Evolutionary conservation across 2,888 invertebrate genomes (phyloP).

Genomic region (Drosophila pegasa): DNA sequence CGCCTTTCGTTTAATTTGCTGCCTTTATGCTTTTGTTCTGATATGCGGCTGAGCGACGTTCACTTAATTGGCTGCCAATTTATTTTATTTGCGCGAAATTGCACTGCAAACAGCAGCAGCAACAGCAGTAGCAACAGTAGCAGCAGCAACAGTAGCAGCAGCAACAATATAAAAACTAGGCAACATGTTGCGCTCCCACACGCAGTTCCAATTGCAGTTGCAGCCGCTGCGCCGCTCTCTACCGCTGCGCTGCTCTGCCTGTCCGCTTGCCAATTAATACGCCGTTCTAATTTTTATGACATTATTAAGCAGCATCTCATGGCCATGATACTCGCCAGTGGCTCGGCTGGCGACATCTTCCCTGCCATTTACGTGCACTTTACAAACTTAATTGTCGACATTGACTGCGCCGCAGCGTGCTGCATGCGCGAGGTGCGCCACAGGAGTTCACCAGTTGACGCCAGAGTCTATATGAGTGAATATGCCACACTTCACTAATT

Average conservation of each 20-base stretch:
- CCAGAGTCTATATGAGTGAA: background rate
- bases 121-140: conserved; percentile 15
- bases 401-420: conserved; percentile 57
- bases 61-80: conserved; percentile 79
- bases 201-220: conserved; percentile 58
- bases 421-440: conserved; percentile 54
- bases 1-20: conserved; percentile 70
- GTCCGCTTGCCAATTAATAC: conserved; percentile 73
- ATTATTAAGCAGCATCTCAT: conserved; percentile 77
- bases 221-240: conserved; percentile 19
- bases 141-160: conserved; percentile 22
- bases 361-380: conserved; percentile 73
- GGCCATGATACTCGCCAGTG: conserved; percentile 53
- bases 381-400: conserved; percentile 76
- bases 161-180: conserved; percentile 52
- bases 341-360: conserved; percentile 67
- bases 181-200: conserved; percentile 80
- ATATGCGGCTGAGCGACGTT: conserved; percentile 68
- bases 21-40: conserved; percentile 77
- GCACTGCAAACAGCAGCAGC: conserved; percentile 53
- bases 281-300: conserved; percentile 81
- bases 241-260: conserved; percentile 13
- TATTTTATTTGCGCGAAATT: conserved; percentile 79
- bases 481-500: background rate
- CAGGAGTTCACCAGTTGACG: conserved; percentile 1